Conservation (phyloP, 92 coral and sea anemone species). For the Nematostella vectensis region DNA sequence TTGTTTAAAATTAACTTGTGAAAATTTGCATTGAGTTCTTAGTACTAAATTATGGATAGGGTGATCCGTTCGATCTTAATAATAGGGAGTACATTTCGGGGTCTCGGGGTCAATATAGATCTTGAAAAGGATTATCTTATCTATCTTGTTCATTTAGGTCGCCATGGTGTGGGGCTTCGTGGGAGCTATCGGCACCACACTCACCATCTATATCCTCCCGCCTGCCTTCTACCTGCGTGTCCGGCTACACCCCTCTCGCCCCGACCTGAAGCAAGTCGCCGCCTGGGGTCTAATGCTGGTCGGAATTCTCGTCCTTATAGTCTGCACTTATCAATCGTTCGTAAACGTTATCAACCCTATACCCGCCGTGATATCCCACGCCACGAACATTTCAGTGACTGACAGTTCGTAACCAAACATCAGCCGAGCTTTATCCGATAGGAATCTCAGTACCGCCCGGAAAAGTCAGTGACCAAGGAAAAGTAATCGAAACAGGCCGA, state of each 20-base stretch:
- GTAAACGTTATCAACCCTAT: slow-evolving; percentile 64
- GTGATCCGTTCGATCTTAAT: no score
- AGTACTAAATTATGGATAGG: no score
- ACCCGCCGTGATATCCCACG: slow-evolving; percentile 9
- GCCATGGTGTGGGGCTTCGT: slow-evolving; percentile 94
- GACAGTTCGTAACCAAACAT: neutral
- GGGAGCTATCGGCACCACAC: slow-evolving; percentile 67
- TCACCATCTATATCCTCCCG: slow-evolving; percentile 69
- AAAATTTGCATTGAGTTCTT: no score
- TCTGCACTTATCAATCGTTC: slow-evolving; percentile 79
- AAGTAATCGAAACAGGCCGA: no score
- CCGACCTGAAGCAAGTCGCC: slow-evolving; percentile 76
- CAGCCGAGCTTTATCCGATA: no score
- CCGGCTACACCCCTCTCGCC: slow-evolving; percentile 62
- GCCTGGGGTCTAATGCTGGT: slow-evolving; percentile 79
- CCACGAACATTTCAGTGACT: neutral
- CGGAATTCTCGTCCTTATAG: slow-evolving; percentile 44
- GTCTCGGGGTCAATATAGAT: no score
- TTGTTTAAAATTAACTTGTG: no score
- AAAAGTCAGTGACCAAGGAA: no score
- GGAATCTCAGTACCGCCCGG: no score
- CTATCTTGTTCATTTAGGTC: slow-evolving; percentile 39
- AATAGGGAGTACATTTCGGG: no score
- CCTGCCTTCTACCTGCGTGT: slow-evolving; percentile 87
- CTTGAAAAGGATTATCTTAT: no score